phyloP scores from a whole-genome alignment of 2,888 invertebrate genomes.

The Mamestra brassicae region DNA sequence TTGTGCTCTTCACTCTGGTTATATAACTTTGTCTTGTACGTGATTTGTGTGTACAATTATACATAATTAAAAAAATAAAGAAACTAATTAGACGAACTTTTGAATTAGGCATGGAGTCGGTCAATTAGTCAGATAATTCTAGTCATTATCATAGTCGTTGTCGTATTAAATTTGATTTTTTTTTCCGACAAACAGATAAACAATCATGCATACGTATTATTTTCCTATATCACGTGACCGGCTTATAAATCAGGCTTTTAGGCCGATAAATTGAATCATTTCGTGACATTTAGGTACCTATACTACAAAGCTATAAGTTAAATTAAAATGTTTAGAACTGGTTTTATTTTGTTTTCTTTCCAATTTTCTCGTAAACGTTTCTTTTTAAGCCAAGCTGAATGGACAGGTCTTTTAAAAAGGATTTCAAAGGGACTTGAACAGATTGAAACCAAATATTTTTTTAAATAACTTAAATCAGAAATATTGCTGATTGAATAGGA shows the following conservation, averaged over 20 bases:
- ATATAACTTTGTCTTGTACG: too few species aligned
- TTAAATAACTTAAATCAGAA: neutral
- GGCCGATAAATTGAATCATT: conserved; percentile 41
- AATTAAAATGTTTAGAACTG: conserved; percentile 6
- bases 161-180: neutral
- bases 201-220: neutral
- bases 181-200: neutral
- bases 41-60: too few species aligned
- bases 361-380: conserved; percentile 1
- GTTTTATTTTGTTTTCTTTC: conserved; percentile 4
- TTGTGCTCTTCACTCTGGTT: too few species aligned
- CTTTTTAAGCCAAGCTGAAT: neutral
- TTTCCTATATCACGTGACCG: conserved; percentile 4
- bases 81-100: too few species aligned
- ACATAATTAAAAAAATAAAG: too few species aligned
- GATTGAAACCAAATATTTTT: neutral
- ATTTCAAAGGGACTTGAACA: conserved; percentile 13
- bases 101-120: too few species aligned
- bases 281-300: neutral
- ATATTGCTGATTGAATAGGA: conserved; percentile 1
- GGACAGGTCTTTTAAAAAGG: neutral
- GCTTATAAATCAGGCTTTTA: conserved; percentile 32
- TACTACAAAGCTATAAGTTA: neutral
- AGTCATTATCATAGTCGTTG: neutral
- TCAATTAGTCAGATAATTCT: too few species aligned